Evolutionary conservation across 2,113 vertebrate species (phyloP), one percentile per base, ranked within the genome.

Genomic region (Datnioides undecimradiatus): DNA sequence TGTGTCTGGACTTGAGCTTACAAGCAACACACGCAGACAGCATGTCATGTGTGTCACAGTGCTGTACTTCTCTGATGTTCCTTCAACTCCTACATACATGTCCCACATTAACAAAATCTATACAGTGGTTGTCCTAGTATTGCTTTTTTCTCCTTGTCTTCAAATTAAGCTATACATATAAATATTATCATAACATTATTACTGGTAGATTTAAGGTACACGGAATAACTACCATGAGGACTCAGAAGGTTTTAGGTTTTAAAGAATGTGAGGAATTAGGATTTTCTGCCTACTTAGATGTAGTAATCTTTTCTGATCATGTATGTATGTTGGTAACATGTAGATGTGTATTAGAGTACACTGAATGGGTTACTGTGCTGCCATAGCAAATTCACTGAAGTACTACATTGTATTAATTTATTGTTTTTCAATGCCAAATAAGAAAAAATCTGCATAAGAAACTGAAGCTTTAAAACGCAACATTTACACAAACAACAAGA

Each of bases 1-100:
- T 80, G 76, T 49, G 68, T 85, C 67, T 78, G 83, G 72, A 82
- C 51, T 74, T 74, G 5, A 63, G 14, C n/a, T 64, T 43, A 78
- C 76, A 64, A 70, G 65, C 54, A 73, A 74, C 63, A 65, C 68
- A 76, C 66, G 64, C 41, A 85, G 63, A 78, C 72, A 43, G 23
- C 48, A 31, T 64, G 62, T 55, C 72, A 66, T 84, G 69, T 74
- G 84, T 77, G 73, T 75, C 72, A 62, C 16, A 23, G 48, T 14
- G 19, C 45, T 65, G 43, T 72, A 71, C 23, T 5, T 45, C 25
- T 34, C 17, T 1, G n/a, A 19, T 3, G 17, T 29, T 21, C 19
- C 34, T 25, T 59, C 6, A 2, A 64, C 21, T 33, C 23, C 14
- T 10, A 38, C 49, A 31, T 25, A 52, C 29, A 36, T 48, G 8